Evolutionary conservation across 2,113 vertebrate species (phyloP), one percentile per base, ranked within the genome.

Genomic region (Catagonus wagneri): DNA sequence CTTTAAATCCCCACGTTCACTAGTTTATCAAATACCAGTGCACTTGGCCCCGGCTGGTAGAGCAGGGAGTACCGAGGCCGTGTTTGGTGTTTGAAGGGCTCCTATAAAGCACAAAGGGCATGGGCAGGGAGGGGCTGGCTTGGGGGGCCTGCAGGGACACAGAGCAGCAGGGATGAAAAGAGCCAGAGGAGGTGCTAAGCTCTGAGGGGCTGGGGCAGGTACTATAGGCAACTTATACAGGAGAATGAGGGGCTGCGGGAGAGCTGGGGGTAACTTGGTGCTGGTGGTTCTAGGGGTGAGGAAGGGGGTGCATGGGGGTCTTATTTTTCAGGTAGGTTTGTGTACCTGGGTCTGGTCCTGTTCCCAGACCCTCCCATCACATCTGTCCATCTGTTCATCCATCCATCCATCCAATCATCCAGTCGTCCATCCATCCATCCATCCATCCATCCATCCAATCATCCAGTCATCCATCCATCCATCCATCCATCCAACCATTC

Each of bases 11-110:
- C 90, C 34, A 93, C 39, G 75, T 90, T 84, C 79, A 84, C 92
- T 94, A 60, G 89, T 95, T 96, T 91, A 95, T 97, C 95, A 96
- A 94, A 95, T 76, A 80, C 80, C 76, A 4, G 27, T 63, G 39
- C 44, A 4, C 60, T 80, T 83, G 74, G 75, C 58, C 56, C 61
- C 52, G 75, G 61, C 74, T 86, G 15, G 1, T 4, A 61, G 86
- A 71, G 44, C 39, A 19, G 83, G 60, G 79, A 74, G 54, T 15
- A 32, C 84, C n/a, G 69, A 91, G 80, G 29, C 32, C 39, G 36
- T 44, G 44, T 44, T 44, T 44, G 7, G 56, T 19, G 44, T 69
- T 56, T 56, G 22, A 58, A 68, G 84, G n/a, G 44, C 72, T 84
- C 32, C 68, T 95, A n/a, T 20, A 58, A 23, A 34, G 69, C 39